phyloP scores from a whole-genome alignment of 2,797 vertebrate genomes.

The Luscinia megarhynchos region DNA sequence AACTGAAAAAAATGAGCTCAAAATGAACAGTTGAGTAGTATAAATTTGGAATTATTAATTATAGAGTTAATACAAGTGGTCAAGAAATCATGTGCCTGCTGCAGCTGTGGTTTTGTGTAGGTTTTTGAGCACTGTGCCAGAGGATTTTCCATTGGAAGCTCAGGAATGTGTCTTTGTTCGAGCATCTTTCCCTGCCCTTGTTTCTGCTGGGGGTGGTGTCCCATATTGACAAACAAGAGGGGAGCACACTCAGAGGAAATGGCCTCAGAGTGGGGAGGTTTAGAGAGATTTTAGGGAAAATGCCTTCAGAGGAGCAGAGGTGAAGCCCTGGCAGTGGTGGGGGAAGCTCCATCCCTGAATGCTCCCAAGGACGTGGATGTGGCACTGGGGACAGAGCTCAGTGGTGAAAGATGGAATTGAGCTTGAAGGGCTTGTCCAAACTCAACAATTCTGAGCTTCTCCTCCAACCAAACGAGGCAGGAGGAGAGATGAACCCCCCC shows the following conservation, averaged over 20 bases:
- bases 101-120: neutral
- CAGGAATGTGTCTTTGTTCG: neutral
- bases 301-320: too few relatives aligned
- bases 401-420: fast-evolving
- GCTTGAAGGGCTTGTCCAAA: neutral
- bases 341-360: neutral
- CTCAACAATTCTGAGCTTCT: fast-evolving
- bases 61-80: neutral
- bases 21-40: neutral
- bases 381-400: neutral
- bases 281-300: neutral
- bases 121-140: neutral
- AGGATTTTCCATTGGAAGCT: neutral
- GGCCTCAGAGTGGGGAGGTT: neutral
- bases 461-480: neutral
- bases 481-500: neutral
- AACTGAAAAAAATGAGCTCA: neutral
- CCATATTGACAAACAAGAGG: fast-evolving
- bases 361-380: neutral
- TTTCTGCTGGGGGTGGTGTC: neutral
- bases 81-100: neutral
- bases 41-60: neutral
- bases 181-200: neutral
- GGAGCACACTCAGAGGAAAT: neutral
- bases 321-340: neutral